Base-by-base conservation (phyloP, 30 jellyfish, hydroid and myxozoan genomes). In the Aurelia sp. region DNA sequence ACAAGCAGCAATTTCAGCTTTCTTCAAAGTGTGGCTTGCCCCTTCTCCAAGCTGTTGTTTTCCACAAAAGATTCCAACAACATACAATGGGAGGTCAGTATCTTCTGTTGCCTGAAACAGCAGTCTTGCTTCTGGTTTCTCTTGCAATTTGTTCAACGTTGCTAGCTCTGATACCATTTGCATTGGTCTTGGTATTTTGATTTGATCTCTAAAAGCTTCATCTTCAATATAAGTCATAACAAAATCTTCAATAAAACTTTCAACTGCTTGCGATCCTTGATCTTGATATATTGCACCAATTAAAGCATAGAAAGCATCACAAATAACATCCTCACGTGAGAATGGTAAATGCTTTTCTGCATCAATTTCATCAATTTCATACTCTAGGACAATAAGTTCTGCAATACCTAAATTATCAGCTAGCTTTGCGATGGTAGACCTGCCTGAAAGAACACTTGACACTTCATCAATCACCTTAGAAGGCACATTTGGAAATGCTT, bases 241-340 rank as follows among this genome's bases (percentile, higher is more conserved):
- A 55, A 95, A 84, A 68, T 95, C 99, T 33, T 80, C 76, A 9
- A 95, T 80, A 81, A 95, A 95, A 3, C 59, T 58, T 62, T 72
- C 67, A n/a, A 89, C 88, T 20, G 72, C 90, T 17, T 85, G 78
- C 1, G 38, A 15, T 5, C 99, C 99, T 27, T 66, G 89, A 71
- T 85, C 99, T 65, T 71, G 63, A 21, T 79, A 76, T 27, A 95
- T 90, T 12, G 99, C 99, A 4, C 97, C 99, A 78, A 95, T 78
- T 27, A 95, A 19, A 10, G 94, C 99, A 85, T 75, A 95, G 75
- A 95, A 89, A 9, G 93, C 91, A 74, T 95, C 99, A 76, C 97
- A 82, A 1, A 90, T 51, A 19, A 86, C 90, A 90, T 95, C 99
- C 27, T 88, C 96, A 13, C 78, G 85, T 24, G 95, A 48, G 69